These are phyloP conservation scores for Silurus aristotelis DNA, from an alignment of 2,797 vertebrate genomes.

Conservation along the genomic window DNA sequence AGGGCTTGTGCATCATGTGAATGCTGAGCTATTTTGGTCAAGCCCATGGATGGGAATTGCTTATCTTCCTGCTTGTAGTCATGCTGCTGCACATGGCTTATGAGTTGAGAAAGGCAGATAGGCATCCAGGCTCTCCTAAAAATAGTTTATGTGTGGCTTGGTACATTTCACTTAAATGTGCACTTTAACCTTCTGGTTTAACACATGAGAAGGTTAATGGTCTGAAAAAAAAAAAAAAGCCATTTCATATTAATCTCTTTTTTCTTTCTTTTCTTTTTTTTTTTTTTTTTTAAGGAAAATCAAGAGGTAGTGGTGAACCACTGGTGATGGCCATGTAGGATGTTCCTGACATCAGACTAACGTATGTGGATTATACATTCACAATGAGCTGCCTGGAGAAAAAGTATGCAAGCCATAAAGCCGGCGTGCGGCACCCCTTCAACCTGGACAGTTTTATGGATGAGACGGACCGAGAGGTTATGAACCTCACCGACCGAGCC, in stretches of 20 bases:
- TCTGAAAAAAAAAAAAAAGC: not conserved
- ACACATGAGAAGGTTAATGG: not conserved
- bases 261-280: not conserved
- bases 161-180: slow-evolving; percentile 67
- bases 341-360: slow-evolving; percentile 21
- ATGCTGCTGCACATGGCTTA: slow-evolving; percentile 42
- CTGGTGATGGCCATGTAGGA: slow-evolving; percentile 32
- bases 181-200: slow-evolving; percentile 39
- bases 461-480: slow-evolving; percentile 92
- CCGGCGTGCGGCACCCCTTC: slow-evolving; percentile 86
- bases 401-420: slow-evolving; percentile 66
- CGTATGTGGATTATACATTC: slow-evolving; percentile 31
- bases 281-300: slow-evolving; percentile 16
- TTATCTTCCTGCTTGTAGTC: slow-evolving; percentile 33
- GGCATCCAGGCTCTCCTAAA: slow-evolving; percentile 63
- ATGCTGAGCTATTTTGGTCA: slow-evolving; percentile 25
- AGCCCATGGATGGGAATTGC: slow-evolving; percentile 20
- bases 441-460: slow-evolving; percentile 88
- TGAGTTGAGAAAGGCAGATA: slow-evolving; percentile 55
- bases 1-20: slow-evolving; percentile 20
- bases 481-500: slow-evolving; percentile 91
- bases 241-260: not conserved
- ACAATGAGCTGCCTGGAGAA: slow-evolving; percentile 74
- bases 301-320: slow-evolving; percentile 33
- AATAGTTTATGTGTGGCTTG: slow-evolving; percentile 70